A percentile compares a stretch with the other conserved stretches of the same genome.
Evolutionary conservation across 2,113 vertebrate genomes (phyloP).

Genomic region (Leptosomus discolor): DNA sequence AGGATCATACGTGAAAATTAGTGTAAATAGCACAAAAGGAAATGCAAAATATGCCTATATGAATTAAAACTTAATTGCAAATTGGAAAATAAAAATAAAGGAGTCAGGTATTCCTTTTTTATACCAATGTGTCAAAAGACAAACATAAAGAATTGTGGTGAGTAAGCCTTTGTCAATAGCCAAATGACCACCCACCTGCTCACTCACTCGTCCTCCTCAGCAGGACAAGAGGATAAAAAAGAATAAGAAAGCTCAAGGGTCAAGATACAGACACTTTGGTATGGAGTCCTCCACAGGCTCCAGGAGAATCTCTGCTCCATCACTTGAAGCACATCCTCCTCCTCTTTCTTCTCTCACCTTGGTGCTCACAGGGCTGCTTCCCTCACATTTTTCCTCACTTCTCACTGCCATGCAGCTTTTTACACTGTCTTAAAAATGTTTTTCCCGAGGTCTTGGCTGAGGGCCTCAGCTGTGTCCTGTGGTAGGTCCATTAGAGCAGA

Average conservation of each 20-base stretch:
- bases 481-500: background rate
- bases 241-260: background rate
- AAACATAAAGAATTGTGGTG: background rate
- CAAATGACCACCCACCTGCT: background rate
- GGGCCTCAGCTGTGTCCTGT: background rate
- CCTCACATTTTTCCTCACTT: background rate
- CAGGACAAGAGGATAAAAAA: rapidly evolving
- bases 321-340: background rate
- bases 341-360: background rate
- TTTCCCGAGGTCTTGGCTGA: background rate
- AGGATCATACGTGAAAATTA: background rate
- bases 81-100: background rate
- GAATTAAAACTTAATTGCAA: background rate
- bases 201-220: background rate
- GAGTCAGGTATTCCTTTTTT: background rate
- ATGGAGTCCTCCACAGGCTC: background rate
- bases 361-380: background rate
- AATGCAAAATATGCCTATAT: background rate
- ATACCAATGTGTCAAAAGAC: background rate
- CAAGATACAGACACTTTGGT: background rate
- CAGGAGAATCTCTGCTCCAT: background rate
- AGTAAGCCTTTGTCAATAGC: background rate
- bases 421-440: background rate
- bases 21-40: background rate
- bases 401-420: background rate